These are phyloP conservation scores for Folsomia manolachei DNA, from an alignment of 2,888 invertebrate species.

Conservation along the genomic window DNA sequence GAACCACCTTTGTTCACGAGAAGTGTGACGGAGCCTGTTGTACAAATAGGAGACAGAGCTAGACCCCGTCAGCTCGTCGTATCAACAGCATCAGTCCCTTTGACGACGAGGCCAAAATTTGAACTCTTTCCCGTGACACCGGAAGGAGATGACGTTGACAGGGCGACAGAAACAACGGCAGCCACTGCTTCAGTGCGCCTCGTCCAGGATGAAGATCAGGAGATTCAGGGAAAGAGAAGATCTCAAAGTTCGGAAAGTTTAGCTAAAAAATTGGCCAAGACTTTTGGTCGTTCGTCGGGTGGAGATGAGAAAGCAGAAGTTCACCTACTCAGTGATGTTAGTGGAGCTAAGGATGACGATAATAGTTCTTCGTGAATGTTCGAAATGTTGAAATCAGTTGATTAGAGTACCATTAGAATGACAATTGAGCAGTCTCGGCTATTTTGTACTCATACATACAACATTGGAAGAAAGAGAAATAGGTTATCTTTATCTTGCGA, in stretches of 20 bases:
- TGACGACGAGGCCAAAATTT: not conserved
- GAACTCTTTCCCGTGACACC: constrained; percentile 9
- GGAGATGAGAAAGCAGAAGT: constrained; percentile 37
- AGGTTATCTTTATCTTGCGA: too few relatives aligned
- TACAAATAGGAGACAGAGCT: not conserved
- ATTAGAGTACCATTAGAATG: too few relatives aligned
- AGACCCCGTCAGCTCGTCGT: constrained; percentile 15
- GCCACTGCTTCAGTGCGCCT: not conserved
- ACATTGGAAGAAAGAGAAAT: too few relatives aligned
- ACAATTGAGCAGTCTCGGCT: too few relatives aligned
- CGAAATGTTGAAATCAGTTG: too few relatives aligned
- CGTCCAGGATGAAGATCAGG: constrained; percentile 38
- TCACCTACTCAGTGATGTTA: constrained; percentile 42
- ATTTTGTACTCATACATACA: too few relatives aligned
- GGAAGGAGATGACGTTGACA: not conserved
- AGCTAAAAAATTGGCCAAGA: constrained; percentile 43
- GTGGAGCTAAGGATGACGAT: constrained; percentile 33
- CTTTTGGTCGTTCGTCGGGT: constrained; percentile 36
- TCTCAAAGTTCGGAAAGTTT: constrained; percentile 25
- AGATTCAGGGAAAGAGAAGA: constrained; percentile 32
- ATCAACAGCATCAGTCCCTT: constrained; percentile 3
- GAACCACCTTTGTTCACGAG: not conserved
- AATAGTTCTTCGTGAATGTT: constrained; percentile 14
- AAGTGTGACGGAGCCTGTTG: not conserved
- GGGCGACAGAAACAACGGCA: constrained; percentile 1